Evolutionary conservation across 2,797 vertebrate species (phyloP).

Genomic region (Anguilla pacifica): DNA sequence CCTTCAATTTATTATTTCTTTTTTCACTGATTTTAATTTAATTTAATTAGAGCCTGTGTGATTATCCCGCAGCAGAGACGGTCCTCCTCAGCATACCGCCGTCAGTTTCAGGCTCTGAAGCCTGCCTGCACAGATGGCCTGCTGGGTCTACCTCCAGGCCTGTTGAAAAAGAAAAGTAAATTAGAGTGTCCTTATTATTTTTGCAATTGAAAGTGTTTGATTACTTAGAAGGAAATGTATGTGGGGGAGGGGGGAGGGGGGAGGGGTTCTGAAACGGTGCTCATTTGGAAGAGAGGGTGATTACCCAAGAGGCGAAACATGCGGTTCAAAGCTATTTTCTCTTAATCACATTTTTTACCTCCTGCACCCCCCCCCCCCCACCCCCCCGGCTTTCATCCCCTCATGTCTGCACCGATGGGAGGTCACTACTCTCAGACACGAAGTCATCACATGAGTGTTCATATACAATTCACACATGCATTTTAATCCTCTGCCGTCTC

Average conservation of each 20-base stretch:
- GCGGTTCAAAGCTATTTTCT: slow-evolving; percentile 69
- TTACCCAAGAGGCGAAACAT: slow-evolving; percentile 56
- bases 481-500: background rate
- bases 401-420: background rate
- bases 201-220: slow-evolving; percentile 54
- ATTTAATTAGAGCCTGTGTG: slow-evolving; percentile 38
- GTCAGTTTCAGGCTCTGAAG: background rate
- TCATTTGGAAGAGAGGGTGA: slow-evolving; percentile 61
- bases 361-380: slow-evolving; percentile 49
- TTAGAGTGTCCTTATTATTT: slow-evolving; percentile 54
- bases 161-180: slow-evolving; percentile 45
- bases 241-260: slow-evolving; percentile 4
- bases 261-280: slow-evolving; percentile 46
- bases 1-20: slow-evolving; percentile 55
- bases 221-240: slow-evolving; percentile 34
- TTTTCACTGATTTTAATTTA: slow-evolving; percentile 21
- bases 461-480: background rate
- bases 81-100: background rate
- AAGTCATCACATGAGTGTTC: background rate
- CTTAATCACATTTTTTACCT: slow-evolving; percentile 68
- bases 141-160: background rate
- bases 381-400: slow-evolving; percentile 28
- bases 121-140: background rate
- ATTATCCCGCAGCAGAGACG: slow-evolving; percentile 28
- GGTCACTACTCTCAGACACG: background rate